A percentile compares a stretch with the other conserved stretches of the same genome.
These are phyloP conservation scores for Dinocampus coccinellae DNA, from an alignment of 2,888 invertebrate genomes.

Conservation along the genomic window DNA sequence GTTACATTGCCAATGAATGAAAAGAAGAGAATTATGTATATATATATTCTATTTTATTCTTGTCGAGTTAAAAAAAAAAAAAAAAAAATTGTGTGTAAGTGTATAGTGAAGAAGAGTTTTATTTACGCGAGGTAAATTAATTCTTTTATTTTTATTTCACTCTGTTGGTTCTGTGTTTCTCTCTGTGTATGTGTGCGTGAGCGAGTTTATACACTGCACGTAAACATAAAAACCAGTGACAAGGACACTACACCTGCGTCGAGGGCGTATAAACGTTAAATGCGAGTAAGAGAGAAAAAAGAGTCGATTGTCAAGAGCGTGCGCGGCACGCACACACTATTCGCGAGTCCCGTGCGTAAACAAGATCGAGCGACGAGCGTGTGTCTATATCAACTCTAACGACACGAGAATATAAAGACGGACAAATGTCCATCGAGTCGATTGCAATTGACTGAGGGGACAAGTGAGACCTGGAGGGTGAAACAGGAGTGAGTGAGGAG, in stretches of 20 bases:
- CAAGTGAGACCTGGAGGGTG: too few species aligned
- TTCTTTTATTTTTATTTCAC: background rate
- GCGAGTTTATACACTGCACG: too few species aligned
- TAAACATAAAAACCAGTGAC: slow-evolving; percentile 19
- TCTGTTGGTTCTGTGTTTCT: slow-evolving; percentile 1
- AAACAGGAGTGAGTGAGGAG: background rate
- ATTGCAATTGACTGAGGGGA: slow-evolving; percentile 26
- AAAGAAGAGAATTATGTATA: background rate
- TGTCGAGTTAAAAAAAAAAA: background rate
- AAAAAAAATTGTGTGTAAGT: background rate
- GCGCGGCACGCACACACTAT: background rate
- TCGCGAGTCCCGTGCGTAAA: background rate
- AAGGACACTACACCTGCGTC: slow-evolving; percentile 22
- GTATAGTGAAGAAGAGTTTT: background rate
- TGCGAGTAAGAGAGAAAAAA: slow-evolving; percentile 22
- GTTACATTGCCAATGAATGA: background rate
- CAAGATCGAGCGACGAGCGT: too few species aligned
- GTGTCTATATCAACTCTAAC: too few species aligned
- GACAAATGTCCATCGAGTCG: slow-evolving; percentile 24
- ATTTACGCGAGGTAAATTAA: slow-evolving; percentile 6
- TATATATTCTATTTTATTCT: background rate
- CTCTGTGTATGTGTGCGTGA: background rate
- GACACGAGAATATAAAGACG: background rate
- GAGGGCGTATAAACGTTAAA: slow-evolving; percentile 4
- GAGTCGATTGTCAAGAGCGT: background rate